These are phyloP conservation scores for Ochotona curzoniae DNA, from an alignment of 2,113 vertebrate species.

Conservation along the genomic window DNA sequence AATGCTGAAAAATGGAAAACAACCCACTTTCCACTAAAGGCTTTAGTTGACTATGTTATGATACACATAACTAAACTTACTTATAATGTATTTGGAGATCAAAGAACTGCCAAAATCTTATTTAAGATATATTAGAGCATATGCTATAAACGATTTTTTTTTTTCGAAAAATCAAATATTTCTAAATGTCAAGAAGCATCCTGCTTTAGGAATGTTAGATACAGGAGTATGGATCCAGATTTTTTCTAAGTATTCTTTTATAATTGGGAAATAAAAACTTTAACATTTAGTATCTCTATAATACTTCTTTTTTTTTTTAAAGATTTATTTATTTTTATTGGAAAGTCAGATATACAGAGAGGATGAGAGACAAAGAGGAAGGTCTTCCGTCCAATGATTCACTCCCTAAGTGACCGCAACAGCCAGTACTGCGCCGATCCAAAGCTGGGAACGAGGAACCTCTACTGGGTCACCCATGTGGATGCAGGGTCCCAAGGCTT, in stretches of 20 bases:
- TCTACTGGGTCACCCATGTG: too few relatives aligned
- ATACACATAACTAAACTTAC: not conserved
- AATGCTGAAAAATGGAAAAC: constrained; percentile 17
- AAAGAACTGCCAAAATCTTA: not conserved
- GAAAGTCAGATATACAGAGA: too few relatives aligned
- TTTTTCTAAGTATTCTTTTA: constrained; percentile 34
- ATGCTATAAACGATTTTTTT: constrained; percentile 32
- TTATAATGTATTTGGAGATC: not conserved
- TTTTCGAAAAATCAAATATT: constrained; percentile 23
- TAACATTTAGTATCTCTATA: not conserved
- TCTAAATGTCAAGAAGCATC: constrained; percentile 19
- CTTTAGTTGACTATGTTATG: not conserved
- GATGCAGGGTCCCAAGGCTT: too few relatives aligned
- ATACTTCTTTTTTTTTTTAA: too few relatives aligned
- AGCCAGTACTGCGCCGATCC: too few relatives aligned
- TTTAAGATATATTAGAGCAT: not conserved
- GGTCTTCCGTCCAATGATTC: too few relatives aligned
- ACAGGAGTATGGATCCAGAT: not conserved
- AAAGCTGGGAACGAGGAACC: too few relatives aligned
- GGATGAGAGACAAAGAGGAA: too few relatives aligned
- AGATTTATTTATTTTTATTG: too few relatives aligned
- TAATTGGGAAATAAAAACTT: not conserved
- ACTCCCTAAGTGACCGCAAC: too few relatives aligned
- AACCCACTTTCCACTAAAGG: not conserved
- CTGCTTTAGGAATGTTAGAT: not conserved